These are phyloP conservation scores for Dipodomys merriami DNA, from an alignment of 2,113 vertebrate species.

Conservation along the genomic window DNA sequence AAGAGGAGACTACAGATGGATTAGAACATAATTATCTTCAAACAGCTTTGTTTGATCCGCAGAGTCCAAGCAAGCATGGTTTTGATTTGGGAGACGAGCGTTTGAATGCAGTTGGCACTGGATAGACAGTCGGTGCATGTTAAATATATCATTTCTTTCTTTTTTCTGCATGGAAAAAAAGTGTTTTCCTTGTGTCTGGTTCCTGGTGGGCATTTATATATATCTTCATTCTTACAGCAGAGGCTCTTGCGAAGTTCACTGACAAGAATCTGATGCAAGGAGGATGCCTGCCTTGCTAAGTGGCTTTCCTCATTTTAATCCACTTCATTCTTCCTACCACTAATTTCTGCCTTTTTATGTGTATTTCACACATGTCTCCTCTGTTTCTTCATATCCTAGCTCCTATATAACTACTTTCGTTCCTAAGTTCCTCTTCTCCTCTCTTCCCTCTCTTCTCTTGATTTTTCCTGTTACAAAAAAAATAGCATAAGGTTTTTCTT, in stretches of 20 bases:
- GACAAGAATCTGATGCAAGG: not conserved
- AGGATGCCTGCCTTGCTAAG: not conserved
- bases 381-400: not conserved
- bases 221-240: slow-evolving; percentile 47
- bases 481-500: slow-evolving; percentile 55
- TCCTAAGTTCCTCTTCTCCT: not conserved
- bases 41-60: slow-evolving; percentile 75
- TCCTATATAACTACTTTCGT: not conserved
- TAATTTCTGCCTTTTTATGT: slow-evolving; percentile 53
- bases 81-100: slow-evolving; percentile 74
- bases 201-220: slow-evolving; percentile 67
- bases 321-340: not conserved
- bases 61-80: slow-evolving; percentile 67
- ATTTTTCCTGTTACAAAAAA: not conserved
- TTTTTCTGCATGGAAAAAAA: slow-evolving; percentile 53
- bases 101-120: slow-evolving; percentile 70
- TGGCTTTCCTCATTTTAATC: not conserved
- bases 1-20: slow-evolving; percentile 47
- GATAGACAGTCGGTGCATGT: slow-evolving; percentile 17
- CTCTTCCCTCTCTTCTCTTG: no score
- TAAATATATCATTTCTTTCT: slow-evolving; percentile 62
- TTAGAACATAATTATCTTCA: slow-evolving; percentile 47
- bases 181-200: slow-evolving; percentile 64
- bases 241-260: slow-evolving; percentile 52
- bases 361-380: slow-evolving; percentile 56